A percentile compares a stretch with the other conserved stretches of the same genome.
phyloP scores from a whole-genome alignment of 2,888 invertebrate species.

The Sycophila texana region DNA sequence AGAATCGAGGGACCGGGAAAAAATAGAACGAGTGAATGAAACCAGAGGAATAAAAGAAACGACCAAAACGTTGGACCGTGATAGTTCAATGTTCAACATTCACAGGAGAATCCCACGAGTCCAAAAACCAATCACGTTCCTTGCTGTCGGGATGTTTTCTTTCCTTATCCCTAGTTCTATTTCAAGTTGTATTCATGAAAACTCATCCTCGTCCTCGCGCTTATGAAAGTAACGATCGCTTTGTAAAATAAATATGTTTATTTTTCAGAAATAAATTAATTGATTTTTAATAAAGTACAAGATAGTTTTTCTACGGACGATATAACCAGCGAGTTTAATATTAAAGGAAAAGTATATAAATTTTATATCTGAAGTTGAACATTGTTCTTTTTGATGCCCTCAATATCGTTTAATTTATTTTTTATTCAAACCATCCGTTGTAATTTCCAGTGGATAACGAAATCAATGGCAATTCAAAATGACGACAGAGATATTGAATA shows the following conservation, averaged over 20 bases:
- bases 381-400: too few species aligned
- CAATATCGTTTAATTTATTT: too few species aligned
- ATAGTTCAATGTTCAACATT: conserved; percentile 34
- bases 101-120: conserved; percentile 36
- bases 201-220: not conserved
- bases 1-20: not conserved
- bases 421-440: not conserved
- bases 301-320: too few species aligned
- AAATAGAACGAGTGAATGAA: conserved; percentile 11
- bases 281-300: not conserved
- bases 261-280: not conserved
- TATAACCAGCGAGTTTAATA: too few species aligned
- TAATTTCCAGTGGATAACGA: too few species aligned
- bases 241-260: not conserved
- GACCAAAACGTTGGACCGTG: conserved; percentile 18
- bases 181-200: not conserved
- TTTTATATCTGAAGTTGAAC: too few species aligned
- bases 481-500: not conserved
- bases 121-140: conserved; percentile 46
- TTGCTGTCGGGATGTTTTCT: conserved; percentile 23
- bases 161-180: conserved; percentile 6
- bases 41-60: conserved; percentile 1
- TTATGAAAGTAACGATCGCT: not conserved
- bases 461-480: not conserved
- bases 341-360: too few species aligned